Conservation (phyloP, 2,113 vertebrate genomes). For the Ploceus nigricollis region DNA sequence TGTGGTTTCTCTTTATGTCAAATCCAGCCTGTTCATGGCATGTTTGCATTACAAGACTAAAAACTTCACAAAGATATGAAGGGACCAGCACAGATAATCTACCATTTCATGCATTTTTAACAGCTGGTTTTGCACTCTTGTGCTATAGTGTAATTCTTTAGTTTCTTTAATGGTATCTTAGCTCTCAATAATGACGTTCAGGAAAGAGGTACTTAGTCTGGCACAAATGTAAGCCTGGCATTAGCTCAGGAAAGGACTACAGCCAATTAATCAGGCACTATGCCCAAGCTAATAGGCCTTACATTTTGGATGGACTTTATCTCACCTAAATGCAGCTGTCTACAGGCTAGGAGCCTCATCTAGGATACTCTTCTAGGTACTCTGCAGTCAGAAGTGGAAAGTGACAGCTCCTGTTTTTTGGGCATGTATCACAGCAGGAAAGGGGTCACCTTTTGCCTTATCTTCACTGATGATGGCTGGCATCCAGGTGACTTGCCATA, state of each 20-base stretch:
- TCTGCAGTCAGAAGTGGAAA: not conserved
- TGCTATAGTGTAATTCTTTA: not conserved
- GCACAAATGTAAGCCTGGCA: not conserved
- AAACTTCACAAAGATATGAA: not conserved
- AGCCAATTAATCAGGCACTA: conserved; percentile 9
- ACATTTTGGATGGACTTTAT: not conserved
- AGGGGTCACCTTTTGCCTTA: not conserved
- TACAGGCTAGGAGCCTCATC: not conserved
- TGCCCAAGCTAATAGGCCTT: not conserved
- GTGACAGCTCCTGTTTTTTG: not conserved
- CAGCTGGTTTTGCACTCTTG: not conserved
- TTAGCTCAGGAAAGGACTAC: not conserved
- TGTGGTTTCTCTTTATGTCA: not conserved
- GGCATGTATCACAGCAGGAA: not conserved
- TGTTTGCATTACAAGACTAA: not conserved
- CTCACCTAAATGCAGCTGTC: not conserved
- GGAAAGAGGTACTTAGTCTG: not conserved
- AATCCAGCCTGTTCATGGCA: not conserved
- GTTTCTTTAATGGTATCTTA: not conserved
- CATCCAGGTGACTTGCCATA: not conserved
- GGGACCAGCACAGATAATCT: not conserved
- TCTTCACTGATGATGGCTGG: not conserved
- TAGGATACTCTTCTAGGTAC: not conserved
- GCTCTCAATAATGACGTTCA: not conserved
- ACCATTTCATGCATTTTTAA: not conserved